A percentile compares a stretch with the other conserved stretches of the same genome.
phyloP scores from a whole-genome alignment of 2,797 vertebrate species.

The Hylomyscus alleni region DNA sequence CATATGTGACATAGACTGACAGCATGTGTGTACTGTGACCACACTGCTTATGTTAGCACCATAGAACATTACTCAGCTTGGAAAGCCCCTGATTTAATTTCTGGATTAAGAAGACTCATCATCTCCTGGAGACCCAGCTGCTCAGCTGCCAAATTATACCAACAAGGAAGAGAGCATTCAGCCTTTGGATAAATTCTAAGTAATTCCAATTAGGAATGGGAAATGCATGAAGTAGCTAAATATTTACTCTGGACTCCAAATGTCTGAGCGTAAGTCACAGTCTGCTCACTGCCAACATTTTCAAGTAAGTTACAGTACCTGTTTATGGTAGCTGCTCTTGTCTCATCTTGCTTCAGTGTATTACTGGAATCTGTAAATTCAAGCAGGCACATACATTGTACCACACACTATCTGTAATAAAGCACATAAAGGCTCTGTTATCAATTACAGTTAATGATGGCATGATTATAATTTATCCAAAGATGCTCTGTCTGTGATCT shows the following conservation, averaged over 20 bases:
- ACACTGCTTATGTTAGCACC: not conserved
- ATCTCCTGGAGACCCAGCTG: slow-evolving; percentile 59
- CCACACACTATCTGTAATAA: not conserved
- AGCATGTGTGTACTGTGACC: not conserved
- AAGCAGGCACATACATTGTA: not conserved
- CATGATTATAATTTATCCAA: slow-evolving; percentile 4
- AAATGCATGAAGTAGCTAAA: not conserved
- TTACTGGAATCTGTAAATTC: not conserved
- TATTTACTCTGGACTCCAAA: slow-evolving; percentile 18
- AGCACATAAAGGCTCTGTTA: not conserved
- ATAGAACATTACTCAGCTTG: slow-evolving; percentile 25
- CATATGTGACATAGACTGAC: not conserved
- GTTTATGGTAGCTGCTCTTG: not conserved
- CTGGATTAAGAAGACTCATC: slow-evolving; percentile 41
- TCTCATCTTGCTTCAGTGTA: not conserved
- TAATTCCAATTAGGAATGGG: slow-evolving; percentile 58
- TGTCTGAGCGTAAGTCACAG: not conserved
- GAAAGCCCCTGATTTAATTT: slow-evolving; percentile 68
- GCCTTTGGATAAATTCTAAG: slow-evolving; percentile 33
- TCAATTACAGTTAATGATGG: not conserved
- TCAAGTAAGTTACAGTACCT: not conserved
- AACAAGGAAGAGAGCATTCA: slow-evolving; percentile 5
- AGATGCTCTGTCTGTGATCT: not conserved
- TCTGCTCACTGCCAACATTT: not conserved
- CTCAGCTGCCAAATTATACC: slow-evolving; percentile 37